Evolutionary conservation across 2,888 invertebrate genomes (phyloP), one percentile per base, ranked within the genome.

Genomic region (Horisme vitalbata): DNA sequence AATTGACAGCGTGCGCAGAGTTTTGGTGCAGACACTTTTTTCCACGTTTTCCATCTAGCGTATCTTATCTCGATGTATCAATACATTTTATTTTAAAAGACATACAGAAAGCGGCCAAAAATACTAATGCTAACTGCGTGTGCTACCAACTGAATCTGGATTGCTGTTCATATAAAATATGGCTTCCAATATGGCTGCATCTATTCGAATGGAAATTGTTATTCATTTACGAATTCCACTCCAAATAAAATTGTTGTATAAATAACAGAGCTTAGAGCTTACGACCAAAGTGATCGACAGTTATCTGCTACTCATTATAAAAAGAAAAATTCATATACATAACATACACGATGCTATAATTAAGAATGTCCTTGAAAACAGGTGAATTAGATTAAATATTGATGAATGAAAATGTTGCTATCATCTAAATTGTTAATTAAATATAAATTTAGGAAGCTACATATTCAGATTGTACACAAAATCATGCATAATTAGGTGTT

Each of bases 401-500:
- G 60, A 58, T 65, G 61, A 67, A 63, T 59, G 56, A 65, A 65
- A 65, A 57, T 49, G 70, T 74, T 74, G 71, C 55, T 57, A 59
- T 65, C 63, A 64, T 57, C 49, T 56, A 65, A 67, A 63, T 67
- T 67, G 63, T 60, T 65, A 63, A 65, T 37, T 67, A 4, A 72
- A 65, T 61, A 64, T 68, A 63, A 54, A 59, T 64, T 38, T 60
- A 61, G 63, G 64, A 59, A 52, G 53, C 59, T 69, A 69, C 65
- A 64, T 69, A 79, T 73, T 69, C 63, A 65, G 65, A 62, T n/a
- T 71, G 63, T 64, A 59, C 26, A 52, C 68, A 68, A 65, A 74
- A 5, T 5, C 1, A 75, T 72, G 67, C 68, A 63, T 75, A 71
- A 54, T 69, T 79, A 79, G 78, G 75, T 69, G 77, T 83, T 83